Evolutionary conservation across 2,113 vertebrate species (phyloP).

Genomic region (Xiphophorus couchianus): DNA sequence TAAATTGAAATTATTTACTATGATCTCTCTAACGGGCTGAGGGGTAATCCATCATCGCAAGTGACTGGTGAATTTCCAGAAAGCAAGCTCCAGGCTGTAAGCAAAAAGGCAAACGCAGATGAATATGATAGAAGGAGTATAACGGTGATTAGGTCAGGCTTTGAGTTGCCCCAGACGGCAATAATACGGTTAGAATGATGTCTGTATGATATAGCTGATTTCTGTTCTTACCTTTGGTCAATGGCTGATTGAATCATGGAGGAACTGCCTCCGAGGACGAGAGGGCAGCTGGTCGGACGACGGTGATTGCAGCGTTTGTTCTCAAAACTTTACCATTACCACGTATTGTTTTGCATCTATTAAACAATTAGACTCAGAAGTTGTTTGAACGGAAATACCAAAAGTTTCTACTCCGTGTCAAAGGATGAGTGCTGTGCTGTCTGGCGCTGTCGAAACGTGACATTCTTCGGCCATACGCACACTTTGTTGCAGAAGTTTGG

Average conservation of each 20-base stretch:
- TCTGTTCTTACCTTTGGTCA: not conserved
- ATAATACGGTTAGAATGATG: not conserved
- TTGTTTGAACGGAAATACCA: not conserved
- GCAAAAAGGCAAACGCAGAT: not conserved
- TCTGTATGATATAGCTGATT: not conserved
- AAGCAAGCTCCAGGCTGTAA: constrained; percentile 3
- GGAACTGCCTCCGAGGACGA: not conserved
- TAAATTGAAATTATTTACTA: constrained; percentile 4
- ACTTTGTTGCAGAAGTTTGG: constrained; percentile 13
- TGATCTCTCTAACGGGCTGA: not conserved
- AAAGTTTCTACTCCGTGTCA: not conserved
- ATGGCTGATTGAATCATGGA: not conserved
- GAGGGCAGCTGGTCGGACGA: not conserved
- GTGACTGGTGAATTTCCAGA: not conserved
- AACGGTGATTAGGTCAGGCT: not conserved
- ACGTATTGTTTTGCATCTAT: not conserved
- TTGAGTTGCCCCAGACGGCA: not conserved
- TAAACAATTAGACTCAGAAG: not conserved
- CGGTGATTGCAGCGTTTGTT: not conserved
- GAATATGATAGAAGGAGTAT: not conserved
- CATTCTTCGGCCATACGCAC: not conserved
- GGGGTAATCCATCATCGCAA: constrained; percentile 3
- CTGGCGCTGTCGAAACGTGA: not conserved
- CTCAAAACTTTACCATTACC: not conserved
- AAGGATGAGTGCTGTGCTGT: not conserved